Conservation (phyloP, 2,797 vertebrate genomes). For the Coccyzus lansbergi region DNA sequence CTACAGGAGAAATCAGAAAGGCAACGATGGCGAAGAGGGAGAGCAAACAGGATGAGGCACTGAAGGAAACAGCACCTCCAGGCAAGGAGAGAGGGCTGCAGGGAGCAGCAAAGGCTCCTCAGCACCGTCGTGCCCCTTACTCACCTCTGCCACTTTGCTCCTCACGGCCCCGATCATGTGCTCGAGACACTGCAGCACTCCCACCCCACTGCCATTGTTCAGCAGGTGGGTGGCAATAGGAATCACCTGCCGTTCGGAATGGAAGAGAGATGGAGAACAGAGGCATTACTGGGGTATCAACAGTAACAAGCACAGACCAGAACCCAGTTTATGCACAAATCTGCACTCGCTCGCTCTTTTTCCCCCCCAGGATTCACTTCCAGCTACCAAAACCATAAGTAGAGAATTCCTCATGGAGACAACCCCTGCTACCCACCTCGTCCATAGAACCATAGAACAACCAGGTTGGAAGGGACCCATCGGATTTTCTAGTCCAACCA, state of each 20-base stretch:
- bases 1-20: conserved; percentile 63
- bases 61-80: neutral
- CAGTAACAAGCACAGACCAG: rapidly evolving
- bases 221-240: conserved; percentile 89
- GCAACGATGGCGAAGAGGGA: neutral
- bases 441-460: too few relatives aligned
- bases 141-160: conserved; percentile 94
- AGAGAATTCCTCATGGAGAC: neutral
- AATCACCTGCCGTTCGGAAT: conserved; percentile 82
- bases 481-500: too few relatives aligned
- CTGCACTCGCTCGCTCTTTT: neutral
- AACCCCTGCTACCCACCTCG: neutral
- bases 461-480: too few relatives aligned
- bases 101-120: neutral
- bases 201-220: conserved; percentile 86
- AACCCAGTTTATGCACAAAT: rapidly evolving
- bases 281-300: rapidly evolving
- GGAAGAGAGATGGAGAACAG: rapidly evolving
- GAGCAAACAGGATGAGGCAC: rapidly evolving
- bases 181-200: conserved; percentile 93
- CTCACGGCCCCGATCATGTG: conserved; percentile 92
- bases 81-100: rapidly evolving
- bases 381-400: neutral
- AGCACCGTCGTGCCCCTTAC: neutral
- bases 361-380: rapidly evolving